These are phyloP conservation scores for Ibidorhyncha struthersii DNA, from an alignment of 2,113 vertebrate species.

Conservation along the genomic window DNA sequence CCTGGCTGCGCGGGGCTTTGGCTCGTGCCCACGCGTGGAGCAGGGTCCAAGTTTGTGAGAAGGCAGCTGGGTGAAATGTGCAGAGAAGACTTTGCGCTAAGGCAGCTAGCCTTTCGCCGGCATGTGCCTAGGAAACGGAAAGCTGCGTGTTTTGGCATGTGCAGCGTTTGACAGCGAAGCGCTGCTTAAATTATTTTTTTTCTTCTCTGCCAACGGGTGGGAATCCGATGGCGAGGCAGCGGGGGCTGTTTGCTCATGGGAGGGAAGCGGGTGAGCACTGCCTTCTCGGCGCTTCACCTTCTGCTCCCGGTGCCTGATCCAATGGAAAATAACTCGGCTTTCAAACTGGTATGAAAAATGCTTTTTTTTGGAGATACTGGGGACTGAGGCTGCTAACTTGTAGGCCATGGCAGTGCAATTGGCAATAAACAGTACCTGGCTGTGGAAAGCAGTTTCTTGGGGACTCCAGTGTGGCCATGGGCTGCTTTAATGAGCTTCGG, in stretches of 20 bases:
- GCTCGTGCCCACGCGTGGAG: rapidly evolving
- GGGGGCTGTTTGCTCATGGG: neutral
- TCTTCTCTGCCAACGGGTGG: neutral
- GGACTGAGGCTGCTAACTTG: too few species aligned
- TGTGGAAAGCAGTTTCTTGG: neutral
- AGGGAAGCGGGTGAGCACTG: neutral
- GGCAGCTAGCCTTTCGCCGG: neutral
- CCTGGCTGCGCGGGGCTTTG: rapidly evolving
- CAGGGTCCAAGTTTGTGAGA: neutral
- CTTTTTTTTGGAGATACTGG: too few species aligned
- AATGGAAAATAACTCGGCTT: rapidly evolving
- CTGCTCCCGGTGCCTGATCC: neutral
- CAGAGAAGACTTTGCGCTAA: neutral
- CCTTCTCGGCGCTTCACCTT: neutral
- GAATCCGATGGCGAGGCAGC: neutral
- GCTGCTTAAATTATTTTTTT: neutral
- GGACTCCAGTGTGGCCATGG: rapidly evolving
- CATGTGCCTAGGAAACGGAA: rapidly evolving
- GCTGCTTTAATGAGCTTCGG: neutral
- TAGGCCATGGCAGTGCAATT: neutral
- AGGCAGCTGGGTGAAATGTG: neutral
- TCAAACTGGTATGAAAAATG: rapidly evolving
- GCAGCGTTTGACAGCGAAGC: rapidly evolving
- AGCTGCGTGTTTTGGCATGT: neutral
- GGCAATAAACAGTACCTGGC: too few species aligned